Evolutionary conservation across 2,888 invertebrate species (phyloP), one percentile per base, ranked within the genome.

Genomic region (Glaucopsyche alexis): DNA sequence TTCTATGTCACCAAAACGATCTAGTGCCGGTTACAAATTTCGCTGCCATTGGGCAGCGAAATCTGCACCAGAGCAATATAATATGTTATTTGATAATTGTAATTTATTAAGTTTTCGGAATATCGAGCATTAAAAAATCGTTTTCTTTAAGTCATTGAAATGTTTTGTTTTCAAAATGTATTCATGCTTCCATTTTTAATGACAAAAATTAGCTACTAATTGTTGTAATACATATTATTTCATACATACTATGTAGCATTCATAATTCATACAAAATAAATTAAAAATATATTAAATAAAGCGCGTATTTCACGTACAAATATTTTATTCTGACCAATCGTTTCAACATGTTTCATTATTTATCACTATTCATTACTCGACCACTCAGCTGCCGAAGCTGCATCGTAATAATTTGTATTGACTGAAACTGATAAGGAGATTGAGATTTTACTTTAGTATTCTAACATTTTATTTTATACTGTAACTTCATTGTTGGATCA

Each of bases 231-330:
- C 49, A 69, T n/a, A n/a, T n/a, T n/a, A 14, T 49, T 19, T 38
- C 47, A 29, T 29, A 7, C 49, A 13, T 49, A 47, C 29, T 69
- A 29, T 69, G 29, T 49, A 69, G 19, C 49, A 49, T 69, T 69
- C n/a, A 49, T 69, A 69, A 29, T 49, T 69, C 49, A 69, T 49
- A 47, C 69, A 7, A 49, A 69, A 69, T n/a, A n/a, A n/a, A n/a
- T n/a, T n/a, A n/a, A n/a, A n/a, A n/a, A n/a, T n/a, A n/a, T n/a
- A 69, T 49, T 69, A 49, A 69, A 69, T 49, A 69, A 29, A 69
- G 49, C 29, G 13, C 19, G 49, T 29, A 47, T 69, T 47, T 69
- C 29, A 49, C 29, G 29, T 69, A 69, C 13, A 69, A 69, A 69
- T 49, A 69, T 69, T 69, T 69, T 47, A 69, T 29, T 69, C 29